Base-by-base conservation (phyloP, 2,888 invertebrate genomes). In the Diaphora mendica region DNA sequence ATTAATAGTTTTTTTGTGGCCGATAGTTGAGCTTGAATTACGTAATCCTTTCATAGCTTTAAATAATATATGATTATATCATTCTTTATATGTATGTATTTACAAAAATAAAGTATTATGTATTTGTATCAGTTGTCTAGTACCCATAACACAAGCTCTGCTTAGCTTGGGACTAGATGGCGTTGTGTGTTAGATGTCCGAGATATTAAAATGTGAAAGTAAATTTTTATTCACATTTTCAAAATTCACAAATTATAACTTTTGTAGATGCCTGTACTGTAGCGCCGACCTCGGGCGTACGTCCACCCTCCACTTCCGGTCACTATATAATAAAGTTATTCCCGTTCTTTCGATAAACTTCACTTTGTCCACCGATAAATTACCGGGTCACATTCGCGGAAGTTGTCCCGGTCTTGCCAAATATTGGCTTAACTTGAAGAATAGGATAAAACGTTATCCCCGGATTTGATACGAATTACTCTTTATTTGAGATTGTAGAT, bases 301-400 rank as follows among this genome's bases (percentile, higher is more conserved):
- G 83, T 86, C 87, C 87, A 85, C 89, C 88, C 90, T 89, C 89
- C 82, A 89, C 89, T 91, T 95, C 95, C 95, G 95, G 94, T 95
- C 94, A 95, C 91, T 94, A 93, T 93, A 93, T 96, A 96, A 96
- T 95, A 96, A 95, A 95, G 95, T 96, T 95, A 95, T 95, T 95
- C 94, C 89, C 94, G 91, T 93, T 92, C 94, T 94, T 95, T 94
- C 95, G 96, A 95, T 95, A 95, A 95, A 96, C 93, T 95, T 93
- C 92, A 94, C 92, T 95, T 94, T 95, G 92, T 91, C 91, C 92
- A 91, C 89, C 94, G 86, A 95, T 96, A 95, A 95, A 95, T 95
- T 95, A 95, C 92, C 91, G 90, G 92, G 90, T 90, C 93, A 91
- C 91, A 88, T 87, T 91, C 90, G 89, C 92, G 91, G 91, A 91